Base-by-base conservation (phyloP, 2,888 invertebrate genomes). In the Cryptus viduatorius region DNA sequence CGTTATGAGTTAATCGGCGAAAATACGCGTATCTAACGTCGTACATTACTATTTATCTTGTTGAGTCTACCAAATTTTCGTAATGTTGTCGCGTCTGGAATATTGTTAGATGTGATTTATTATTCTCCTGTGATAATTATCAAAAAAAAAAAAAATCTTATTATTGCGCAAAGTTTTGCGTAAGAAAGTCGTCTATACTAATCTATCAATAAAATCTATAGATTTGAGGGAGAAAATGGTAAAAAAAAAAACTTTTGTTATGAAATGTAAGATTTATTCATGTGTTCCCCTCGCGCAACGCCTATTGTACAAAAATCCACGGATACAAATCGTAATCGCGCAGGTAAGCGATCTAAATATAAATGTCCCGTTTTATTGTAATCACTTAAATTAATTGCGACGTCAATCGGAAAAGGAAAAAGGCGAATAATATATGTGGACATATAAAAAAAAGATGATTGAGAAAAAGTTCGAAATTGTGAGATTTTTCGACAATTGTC, bases 281-380 rank as follows among this genome's bases (percentile, higher is more conserved):
- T 56, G 19, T 24, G 42, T 56, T 61, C 68, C 61, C 71, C 64
- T 50, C 50, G 31, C 59, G 16, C 48, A 69, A 48, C 61, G 50
- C 64, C 48, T 71, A 71, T 79, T 50, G 61, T 79, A 79, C 79
- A 79, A 78, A 56, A 29, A 71, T 64, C 12, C 61, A 44, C 61
- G 14, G 10, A 64, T 79, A 71, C 71, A n/a, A 29, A 79, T 37
- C 37, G 37, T 50, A 42, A 29, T 59, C 59, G 1, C 59, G 31
- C 29, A 31, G 12, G 59, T 59, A 71, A 61, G 53, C 46, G 59
- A 69, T 14, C 14, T 3, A 50, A 61, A 64, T 64, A 50, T 19
- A 76, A 37, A 29, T 42, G 14, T 50, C 29, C 10, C 59, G 42
- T 37, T 53, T 42, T 59, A 44, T 19, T 68, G 12, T 46, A 31